A percentile compares a stretch with the other conserved stretches of the same genome.
Conservation (phyloP, 2,888 invertebrate genomes). For the Drosophila cracens region DNA sequence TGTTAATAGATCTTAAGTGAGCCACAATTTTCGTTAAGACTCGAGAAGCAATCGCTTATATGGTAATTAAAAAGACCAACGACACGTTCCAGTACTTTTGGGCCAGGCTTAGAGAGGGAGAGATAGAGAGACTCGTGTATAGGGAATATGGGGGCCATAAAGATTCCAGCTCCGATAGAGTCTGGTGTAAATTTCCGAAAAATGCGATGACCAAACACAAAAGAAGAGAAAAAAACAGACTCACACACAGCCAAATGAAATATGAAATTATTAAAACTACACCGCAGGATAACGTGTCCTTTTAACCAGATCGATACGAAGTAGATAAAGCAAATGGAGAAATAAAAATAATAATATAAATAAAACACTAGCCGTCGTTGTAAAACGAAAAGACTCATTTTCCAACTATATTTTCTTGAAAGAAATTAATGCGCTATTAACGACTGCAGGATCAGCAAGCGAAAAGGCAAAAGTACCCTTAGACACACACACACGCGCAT, state of each 20-base stretch:
- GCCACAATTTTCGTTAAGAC: neutral
- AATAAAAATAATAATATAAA: conserved; percentile 48
- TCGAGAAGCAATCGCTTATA: conserved; percentile 45
- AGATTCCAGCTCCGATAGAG: conserved; percentile 57
- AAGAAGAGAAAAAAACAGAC: conserved; percentile 48
- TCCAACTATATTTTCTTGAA: conserved; percentile 18
- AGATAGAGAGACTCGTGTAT: neutral
- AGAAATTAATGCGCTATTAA: conserved; percentile 71
- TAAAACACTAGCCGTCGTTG: conserved; percentile 16
- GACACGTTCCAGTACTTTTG: conserved; percentile 73
- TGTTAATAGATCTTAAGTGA: neutral
- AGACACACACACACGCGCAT: conserved; percentile 3
- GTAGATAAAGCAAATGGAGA: conserved; percentile 39
- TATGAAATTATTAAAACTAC: conserved; percentile 78
- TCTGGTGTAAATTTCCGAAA: conserved; percentile 75
- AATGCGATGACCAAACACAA: conserved; percentile 79
- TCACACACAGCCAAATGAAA: conserved; percentile 44
- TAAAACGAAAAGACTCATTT: conserved; percentile 27
- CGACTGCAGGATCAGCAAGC: conserved; percentile 68
- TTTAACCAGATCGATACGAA: conserved; percentile 38
- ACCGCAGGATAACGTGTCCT: conserved; percentile 52
- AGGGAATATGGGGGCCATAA: conserved; percentile 11
- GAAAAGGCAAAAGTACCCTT: conserved; percentile 17
- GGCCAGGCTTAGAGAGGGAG: neutral
- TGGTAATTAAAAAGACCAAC: conserved; percentile 61